A percentile compares a stretch with the other conserved stretches of the same genome.
phyloP scores from a whole-genome alignment of 2,797 vertebrate genomes.

The Peromyscus attwateri region DNA sequence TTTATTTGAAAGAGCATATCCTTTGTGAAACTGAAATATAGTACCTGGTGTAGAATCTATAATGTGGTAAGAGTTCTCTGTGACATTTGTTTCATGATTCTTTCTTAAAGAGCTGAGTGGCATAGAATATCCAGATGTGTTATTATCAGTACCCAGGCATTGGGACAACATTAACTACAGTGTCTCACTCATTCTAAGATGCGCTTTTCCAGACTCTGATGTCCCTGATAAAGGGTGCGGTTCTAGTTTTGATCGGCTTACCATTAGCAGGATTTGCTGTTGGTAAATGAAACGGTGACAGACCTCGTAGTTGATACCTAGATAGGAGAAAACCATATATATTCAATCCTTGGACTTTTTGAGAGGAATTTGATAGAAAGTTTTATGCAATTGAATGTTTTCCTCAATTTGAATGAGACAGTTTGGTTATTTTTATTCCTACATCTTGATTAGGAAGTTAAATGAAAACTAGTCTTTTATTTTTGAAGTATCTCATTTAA shows the following conservation, averaged over 20 bases:
- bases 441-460: slow-evolving; percentile 4
- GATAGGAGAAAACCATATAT: neutral
- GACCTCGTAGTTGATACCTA: neutral
- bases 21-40: neutral
- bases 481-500: slow-evolving; percentile 36
- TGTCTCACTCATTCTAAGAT: neutral
- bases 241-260: neutral
- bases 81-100: neutral
- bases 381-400: neutral
- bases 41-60: neutral
- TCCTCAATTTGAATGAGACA: neutral
- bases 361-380: neutral
- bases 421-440: neutral
- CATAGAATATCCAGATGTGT: neutral
- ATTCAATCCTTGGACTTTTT: neutral
- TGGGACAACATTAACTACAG: neutral
- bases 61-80: neutral
- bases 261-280: neutral
- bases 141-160: neutral
- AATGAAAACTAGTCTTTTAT: neutral
- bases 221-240: neutral
- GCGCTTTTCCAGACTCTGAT: neutral
- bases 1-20: neutral
- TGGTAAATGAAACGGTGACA: neutral
- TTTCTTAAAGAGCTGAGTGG: neutral